phyloP scores from a whole-genome alignment of 2,113 vertebrate genomes.

The Piliocolobus tephrosceles region DNA sequence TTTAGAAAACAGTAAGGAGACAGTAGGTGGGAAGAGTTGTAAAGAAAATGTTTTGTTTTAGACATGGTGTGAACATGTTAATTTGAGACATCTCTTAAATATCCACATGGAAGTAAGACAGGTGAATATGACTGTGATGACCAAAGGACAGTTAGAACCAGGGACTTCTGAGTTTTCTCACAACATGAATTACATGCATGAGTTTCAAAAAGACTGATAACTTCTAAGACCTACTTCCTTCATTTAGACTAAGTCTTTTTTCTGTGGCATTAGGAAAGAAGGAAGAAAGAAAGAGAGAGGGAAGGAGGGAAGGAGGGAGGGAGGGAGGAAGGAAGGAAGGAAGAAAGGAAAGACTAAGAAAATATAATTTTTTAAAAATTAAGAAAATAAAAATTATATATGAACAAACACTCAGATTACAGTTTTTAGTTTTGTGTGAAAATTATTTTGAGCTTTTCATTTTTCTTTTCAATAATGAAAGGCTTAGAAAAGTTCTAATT shows the following conservation, averaged over 20 bases:
- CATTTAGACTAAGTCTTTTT: neutral
- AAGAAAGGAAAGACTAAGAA: neutral
- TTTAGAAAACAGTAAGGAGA: neutral
- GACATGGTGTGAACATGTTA: neutral
- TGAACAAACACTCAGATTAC: neutral
- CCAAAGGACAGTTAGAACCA: neutral
- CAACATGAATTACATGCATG: neutral
- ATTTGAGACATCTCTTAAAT: neutral
- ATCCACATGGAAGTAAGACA: neutral
- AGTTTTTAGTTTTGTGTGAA: neutral
- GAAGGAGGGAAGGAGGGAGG: neutral
- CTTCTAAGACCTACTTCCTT: neutral
- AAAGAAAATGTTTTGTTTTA: neutral
- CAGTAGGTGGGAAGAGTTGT: no score
- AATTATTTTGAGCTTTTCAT: neutral
- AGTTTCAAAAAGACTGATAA: neutral
- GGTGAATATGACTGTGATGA: neutral
- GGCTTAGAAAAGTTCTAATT: neutral
- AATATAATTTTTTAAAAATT: neutral
- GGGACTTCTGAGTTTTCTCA: neutral
- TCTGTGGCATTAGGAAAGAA: neutral
- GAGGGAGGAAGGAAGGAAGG: no score
- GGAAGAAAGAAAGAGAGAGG: neutral
- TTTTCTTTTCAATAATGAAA: neutral
- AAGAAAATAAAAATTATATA: neutral